Percentiles rank a stretch among this genome's conserved stretches.
Conservation (phyloP, 2,797 vertebrate genomes). For the Poeciliopsis paucimaculata region DNA sequence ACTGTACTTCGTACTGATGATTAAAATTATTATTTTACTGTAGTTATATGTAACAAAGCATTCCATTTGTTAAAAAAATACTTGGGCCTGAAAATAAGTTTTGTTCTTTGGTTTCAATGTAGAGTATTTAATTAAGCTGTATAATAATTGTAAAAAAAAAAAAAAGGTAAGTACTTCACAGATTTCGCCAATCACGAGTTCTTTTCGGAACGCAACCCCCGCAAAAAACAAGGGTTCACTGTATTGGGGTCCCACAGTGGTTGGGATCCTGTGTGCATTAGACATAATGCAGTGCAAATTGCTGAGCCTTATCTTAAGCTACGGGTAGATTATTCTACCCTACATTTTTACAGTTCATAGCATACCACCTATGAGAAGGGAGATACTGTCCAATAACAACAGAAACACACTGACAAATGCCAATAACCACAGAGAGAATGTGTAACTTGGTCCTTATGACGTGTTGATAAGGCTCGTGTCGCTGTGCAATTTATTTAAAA, state of each 20-base stretch:
- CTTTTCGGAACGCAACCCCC: no score
- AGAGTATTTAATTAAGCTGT: no score
- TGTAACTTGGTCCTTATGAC: background rate
- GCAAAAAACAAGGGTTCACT: no score
- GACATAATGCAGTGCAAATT: background rate
- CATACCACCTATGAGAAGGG: background rate
- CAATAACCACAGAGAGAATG: background rate
- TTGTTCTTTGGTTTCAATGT: no score
- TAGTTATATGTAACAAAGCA: no score
- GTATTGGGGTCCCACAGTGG: background rate
- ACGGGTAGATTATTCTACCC: background rate
- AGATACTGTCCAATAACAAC: background rate
- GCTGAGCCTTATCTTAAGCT: background rate
- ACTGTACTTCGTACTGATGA: no score
- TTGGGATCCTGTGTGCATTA: background rate
- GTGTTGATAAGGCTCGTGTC: background rate
- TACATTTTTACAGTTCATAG: background rate
- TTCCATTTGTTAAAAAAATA: no score
- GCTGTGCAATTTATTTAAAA: slow-evolving; percentile 11
- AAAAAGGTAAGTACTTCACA: no score
- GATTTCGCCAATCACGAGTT: no score
- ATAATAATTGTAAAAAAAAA: no score
- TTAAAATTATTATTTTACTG: no score
- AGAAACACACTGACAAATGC: background rate
- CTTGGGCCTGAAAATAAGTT: no score